These are phyloP conservation scores for Drosophila tanythrix DNA, from an alignment of 2,888 invertebrate genomes.

Conservation along the genomic window DNA sequence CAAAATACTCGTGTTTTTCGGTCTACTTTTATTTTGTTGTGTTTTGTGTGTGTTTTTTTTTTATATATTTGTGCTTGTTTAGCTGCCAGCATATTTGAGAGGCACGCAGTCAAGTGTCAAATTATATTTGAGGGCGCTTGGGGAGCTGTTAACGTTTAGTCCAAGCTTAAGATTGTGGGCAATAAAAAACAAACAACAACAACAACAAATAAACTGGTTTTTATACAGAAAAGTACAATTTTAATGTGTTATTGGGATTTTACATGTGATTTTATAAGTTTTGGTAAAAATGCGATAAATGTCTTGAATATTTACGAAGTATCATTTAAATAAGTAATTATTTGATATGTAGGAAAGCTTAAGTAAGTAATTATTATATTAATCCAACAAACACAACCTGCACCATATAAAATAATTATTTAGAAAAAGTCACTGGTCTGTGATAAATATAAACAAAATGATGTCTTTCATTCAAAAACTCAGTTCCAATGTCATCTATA, in stretches of 20 bases:
- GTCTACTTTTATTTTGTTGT: neutral
- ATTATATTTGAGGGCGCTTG: slow-evolving; percentile 72
- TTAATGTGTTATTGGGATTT: neutral
- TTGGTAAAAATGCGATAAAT: neutral
- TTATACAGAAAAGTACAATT: neutral
- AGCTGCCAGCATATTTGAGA: slow-evolving; percentile 32
- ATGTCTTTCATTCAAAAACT: neutral
- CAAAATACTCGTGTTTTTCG: slow-evolving; percentile 57
- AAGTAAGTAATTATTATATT: too few species aligned
- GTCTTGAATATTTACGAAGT: neutral
- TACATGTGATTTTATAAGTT: neutral
- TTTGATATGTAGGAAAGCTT: too few species aligned
- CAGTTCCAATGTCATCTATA: neutral
- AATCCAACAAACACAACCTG: too few species aligned
- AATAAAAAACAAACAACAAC: slow-evolving; percentile 21
- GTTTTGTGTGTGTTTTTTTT: neutral
- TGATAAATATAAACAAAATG: neutral
- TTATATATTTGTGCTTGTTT: slow-evolving; percentile 26
- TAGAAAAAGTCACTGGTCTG: neutral
- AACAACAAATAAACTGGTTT: slow-evolving; percentile 6
- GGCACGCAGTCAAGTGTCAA: slow-evolving; percentile 75
- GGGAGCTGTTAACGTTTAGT: slow-evolving; percentile 72
- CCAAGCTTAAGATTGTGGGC: slow-evolving; percentile 34
- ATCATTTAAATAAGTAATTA: too few species aligned
- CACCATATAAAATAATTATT: neutral